These are phyloP conservation scores for Leptinotarsa lineolata DNA, from an alignment of 1,140 invertebrate species.

Conservation along the genomic window DNA sequence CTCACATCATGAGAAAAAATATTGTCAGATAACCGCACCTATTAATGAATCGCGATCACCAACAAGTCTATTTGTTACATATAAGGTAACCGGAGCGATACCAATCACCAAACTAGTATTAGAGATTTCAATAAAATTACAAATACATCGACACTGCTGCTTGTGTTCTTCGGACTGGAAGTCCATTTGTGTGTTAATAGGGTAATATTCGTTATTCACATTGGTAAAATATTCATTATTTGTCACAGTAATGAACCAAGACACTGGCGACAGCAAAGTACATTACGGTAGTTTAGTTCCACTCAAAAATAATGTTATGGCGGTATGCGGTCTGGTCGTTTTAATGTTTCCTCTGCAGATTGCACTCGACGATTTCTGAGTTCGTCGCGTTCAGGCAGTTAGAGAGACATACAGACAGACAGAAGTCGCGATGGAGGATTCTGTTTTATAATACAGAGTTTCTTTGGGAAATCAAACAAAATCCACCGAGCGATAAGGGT, in stretches of 20 bases:
- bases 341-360: constrained; percentile 3
- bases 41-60: too few relatives aligned
- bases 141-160: constrained; percentile 1
- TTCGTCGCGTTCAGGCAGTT: too few relatives aligned
- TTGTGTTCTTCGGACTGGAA: not conserved
- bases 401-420: too few relatives aligned
- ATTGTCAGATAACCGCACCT: too few relatives aligned
- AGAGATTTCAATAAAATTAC: not conserved
- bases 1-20: too few relatives aligned
- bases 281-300: not conserved
- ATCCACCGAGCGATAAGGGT: too few relatives aligned
- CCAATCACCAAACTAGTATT: not conserved
- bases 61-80: not conserved
- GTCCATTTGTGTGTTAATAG: constrained; percentile 13
- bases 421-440: too few relatives aligned
- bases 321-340: not conserved
- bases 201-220: constrained; percentile 14
- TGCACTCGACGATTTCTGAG: too few relatives aligned
- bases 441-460: too few relatives aligned
- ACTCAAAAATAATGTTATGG: not conserved
- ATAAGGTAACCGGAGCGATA: not conserved
- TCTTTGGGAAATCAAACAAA: too few relatives aligned
- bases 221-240: constrained; percentile 18
- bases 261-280: not conserved
- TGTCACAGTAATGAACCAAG: not conserved